Base-by-base conservation (phyloP, 2,888 invertebrate species). In the Oegoconia quadripuncta region DNA sequence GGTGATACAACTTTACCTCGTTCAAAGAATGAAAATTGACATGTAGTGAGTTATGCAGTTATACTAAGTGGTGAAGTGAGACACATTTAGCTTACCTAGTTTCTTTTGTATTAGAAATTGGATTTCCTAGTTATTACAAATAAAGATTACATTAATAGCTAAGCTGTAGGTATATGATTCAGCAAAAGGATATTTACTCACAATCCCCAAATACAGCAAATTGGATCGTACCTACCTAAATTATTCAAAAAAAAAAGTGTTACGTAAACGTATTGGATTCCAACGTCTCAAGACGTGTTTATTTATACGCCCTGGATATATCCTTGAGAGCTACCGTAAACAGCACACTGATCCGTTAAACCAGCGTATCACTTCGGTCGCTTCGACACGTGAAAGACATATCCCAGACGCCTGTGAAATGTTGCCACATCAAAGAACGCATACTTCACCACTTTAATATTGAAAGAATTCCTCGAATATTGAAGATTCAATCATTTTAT, bases 361-460 rank as follows among this genome's bases (percentile, higher is more conserved):
- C 65, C 66, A n/a, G 53, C 54, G 59, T 60, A 72, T 69, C 64
- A 66, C 65, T 64, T 64, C 61, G 47, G 63, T 69, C 58, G 59
- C 62, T 63, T 72, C 69, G 68, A 72, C 71, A 67, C 59, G 56
- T 66, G 71, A 73, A 47, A 62, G 72, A 79, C 68, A 64, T 50
- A 64, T 61, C 40, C 69, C 81, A 81, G 80, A 80, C 68, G 74
- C 55, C 67, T 50, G 57, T 44, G 52, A 59, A 67, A 59, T 64
- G 65, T 66, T 66, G 59, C 64, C 64, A 76, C 73, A 73, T 76
- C 72, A 74, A 75, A 74, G 66, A 52, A 55, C 41, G 51, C 46
- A 46, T 52, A 55, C 41, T 54, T 55, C 47, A 22, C 37, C 39
- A 38, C 55, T 59, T 56, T 56, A 50, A 48, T 47, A 47, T 58